Base-by-base conservation (phyloP, 1,140 invertebrate genomes). In the Ruditapes philippinarum region DNA sequence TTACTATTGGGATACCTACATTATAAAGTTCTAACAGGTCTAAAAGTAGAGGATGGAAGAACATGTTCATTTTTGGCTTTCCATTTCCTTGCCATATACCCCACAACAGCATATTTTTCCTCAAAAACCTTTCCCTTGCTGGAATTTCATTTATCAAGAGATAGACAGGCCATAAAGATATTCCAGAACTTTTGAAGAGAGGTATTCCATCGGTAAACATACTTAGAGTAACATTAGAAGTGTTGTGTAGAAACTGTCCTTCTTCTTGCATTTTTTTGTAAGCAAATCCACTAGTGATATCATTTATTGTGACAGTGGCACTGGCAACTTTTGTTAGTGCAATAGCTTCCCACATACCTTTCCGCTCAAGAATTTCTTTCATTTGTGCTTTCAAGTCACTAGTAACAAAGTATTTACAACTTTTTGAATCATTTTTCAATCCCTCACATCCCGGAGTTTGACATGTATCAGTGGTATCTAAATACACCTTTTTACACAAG, bases 141-240 rank as follows among this genome's bases (percentile, higher is more conserved):
- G 12, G n/a, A 7, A 82, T 62, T 45, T 81, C 87, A 74, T 88
- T 81, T 57, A 88, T 74, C 0, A 49, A 54, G 38, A 88, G 28
- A 38, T 49, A 81, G 4, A 81, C 65, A 38, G 87, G 79, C 78
- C 87, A 88, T 25, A 88, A 51, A 70, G 54, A 36, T 19, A 57
- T 19, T 49, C 65, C 65, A 4, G 73, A 79, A 9, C 70, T 78
- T 40, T 25, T 54, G 57, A 62, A 88, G 19, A 88, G 49, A 5
- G 73, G 54, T 31, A 88, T 60, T 7, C 86, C 86, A 88, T 88
- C 86, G n/a, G 86, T 88, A 51, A 62, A 62, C 36, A 88, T 45
- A 73, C 40, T 33, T 3, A 76, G 28, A 73, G 49, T 87, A 19
- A 87, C 2, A 78, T 62, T 25, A 51, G 5, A 33, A 70, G 60